phyloP scores from a whole-genome alignment of 1,140 invertebrate species.

The Tyrophagus putrescentiae region DNA sequence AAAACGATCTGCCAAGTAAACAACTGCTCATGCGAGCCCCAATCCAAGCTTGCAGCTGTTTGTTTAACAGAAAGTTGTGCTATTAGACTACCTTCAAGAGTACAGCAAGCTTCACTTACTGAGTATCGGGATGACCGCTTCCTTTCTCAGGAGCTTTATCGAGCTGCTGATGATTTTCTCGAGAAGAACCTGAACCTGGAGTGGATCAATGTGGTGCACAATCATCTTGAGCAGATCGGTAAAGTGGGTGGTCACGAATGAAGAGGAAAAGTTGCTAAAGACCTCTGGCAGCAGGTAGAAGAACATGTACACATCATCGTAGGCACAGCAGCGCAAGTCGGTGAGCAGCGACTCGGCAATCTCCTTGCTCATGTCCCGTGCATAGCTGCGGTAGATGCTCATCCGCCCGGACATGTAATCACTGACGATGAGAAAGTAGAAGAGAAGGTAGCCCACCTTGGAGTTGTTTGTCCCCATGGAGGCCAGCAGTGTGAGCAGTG shows the following conservation, averaged over 20 bases:
- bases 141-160: slow-evolving; percentile 40
- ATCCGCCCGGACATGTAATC: slow-evolving; percentile 24
- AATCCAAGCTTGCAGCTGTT: slow-evolving; percentile 64
- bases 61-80: slow-evolving; percentile 40
- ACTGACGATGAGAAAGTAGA: slow-evolving; percentile 71
- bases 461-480: slow-evolving; percentile 51
- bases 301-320: slow-evolving; percentile 67
- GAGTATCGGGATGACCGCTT: slow-evolving; percentile 37
- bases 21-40: slow-evolving; percentile 93
- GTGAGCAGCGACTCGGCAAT: slow-evolving; percentile 24
- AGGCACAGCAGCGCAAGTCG: slow-evolving; percentile 47
- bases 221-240: slow-evolving; percentile 67
- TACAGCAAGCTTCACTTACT: slow-evolving; percentile 34
- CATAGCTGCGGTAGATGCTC: slow-evolving; percentile 27
- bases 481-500: slow-evolving; percentile 51
- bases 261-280: slow-evolving; percentile 65
- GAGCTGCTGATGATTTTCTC: slow-evolving; percentile 78
- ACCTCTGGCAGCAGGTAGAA: slow-evolving; percentile 79
- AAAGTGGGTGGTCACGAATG: slow-evolving; percentile 60
- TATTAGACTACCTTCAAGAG: background rate
- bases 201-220: slow-evolving; percentile 69
- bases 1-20: slow-evolving; percentile 87
- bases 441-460: slow-evolving; percentile 61
- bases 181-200: slow-evolving; percentile 66
- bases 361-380: slow-evolving; percentile 26